phyloP scores from a whole-genome alignment of 2,888 invertebrate species.

The Platerodrilus igneus region DNA sequence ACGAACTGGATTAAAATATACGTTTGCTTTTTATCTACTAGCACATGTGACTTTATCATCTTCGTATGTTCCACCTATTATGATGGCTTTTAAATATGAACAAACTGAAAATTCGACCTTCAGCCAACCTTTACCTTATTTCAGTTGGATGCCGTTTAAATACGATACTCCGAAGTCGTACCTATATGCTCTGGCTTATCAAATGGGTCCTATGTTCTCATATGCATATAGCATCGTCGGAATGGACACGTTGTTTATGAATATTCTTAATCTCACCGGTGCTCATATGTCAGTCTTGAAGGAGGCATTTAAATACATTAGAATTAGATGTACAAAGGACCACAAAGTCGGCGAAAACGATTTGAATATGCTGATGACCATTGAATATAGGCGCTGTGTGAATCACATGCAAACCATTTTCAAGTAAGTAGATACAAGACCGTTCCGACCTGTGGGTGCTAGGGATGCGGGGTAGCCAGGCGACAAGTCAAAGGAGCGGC shows the following conservation, averaged over 20 bases:
- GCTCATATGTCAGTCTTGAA: conserved; percentile 39
- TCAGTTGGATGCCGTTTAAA: conserved; percentile 42
- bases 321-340: conserved; percentile 24
- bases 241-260: conserved; percentile 41
- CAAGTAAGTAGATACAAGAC: too few species aligned
- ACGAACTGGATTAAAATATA: conserved; percentile 33
- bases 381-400: conserved; percentile 37
- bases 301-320: conserved; percentile 38
- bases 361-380: conserved; percentile 28
- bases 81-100: conserved; percentile 26
- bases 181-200: conserved; percentile 38
- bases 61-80: conserved; percentile 36
- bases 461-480: too few species aligned
- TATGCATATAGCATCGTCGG: conserved; percentile 40
- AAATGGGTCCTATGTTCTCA: conserved; percentile 39
- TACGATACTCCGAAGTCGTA: conserved; percentile 35
- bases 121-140: conserved; percentile 34
- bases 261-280: conserved; percentile 40
- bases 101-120: conserved; percentile 20
- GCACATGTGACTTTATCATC: conserved; percentile 37
- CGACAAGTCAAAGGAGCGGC: too few species aligned
- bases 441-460: too few species aligned
- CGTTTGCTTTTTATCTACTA: conserved; percentile 34
- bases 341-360: conserved; percentile 4
- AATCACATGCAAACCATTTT: conserved; percentile 39